Evolutionary conservation across 2,113 vertebrate genomes (phyloP).

Genomic region (Thamnophis sirtalis): DNA sequence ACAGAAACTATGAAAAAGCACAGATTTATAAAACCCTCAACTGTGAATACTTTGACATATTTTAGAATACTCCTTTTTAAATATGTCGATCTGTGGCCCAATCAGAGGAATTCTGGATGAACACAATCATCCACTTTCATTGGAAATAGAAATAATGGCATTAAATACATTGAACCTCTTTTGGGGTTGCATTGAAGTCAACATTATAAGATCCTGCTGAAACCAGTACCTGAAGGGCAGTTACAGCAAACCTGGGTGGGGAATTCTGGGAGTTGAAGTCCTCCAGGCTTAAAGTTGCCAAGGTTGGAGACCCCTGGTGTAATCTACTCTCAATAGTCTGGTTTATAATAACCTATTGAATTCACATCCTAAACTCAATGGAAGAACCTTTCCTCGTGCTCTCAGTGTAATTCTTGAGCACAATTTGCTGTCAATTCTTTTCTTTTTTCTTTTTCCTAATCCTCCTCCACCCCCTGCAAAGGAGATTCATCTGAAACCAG

Average conservation of each 20-base stretch:
- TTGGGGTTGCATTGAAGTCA: neutral
- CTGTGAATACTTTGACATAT: neutral
- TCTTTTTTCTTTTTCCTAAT: fast-evolving
- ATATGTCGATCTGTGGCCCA: neutral
- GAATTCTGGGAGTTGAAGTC: too few relatives aligned
- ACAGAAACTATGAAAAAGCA: neutral
- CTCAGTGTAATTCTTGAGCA: neutral
- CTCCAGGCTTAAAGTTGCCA: too few relatives aligned
- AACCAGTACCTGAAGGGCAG: neutral
- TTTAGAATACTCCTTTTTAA: neutral
- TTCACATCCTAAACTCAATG: neutral
- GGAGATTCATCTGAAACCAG: neutral
- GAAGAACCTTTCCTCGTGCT: neutral
- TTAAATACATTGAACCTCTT: neutral
- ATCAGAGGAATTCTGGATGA: neutral
- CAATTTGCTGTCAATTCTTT: neutral
- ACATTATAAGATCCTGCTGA: neutral
- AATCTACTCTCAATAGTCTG: neutral
- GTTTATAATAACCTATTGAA: neutral
- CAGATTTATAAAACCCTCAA: neutral
- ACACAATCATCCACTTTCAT: neutral
- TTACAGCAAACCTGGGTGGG: neutral
- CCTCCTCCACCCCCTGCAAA: neutral
- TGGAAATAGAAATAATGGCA: neutral
- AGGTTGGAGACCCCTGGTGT: neutral